Percentiles rank a stretch among this genome's conserved stretches.
Conservation (phyloP, 2,888 invertebrate species). For the Oxytorus armatus region DNA sequence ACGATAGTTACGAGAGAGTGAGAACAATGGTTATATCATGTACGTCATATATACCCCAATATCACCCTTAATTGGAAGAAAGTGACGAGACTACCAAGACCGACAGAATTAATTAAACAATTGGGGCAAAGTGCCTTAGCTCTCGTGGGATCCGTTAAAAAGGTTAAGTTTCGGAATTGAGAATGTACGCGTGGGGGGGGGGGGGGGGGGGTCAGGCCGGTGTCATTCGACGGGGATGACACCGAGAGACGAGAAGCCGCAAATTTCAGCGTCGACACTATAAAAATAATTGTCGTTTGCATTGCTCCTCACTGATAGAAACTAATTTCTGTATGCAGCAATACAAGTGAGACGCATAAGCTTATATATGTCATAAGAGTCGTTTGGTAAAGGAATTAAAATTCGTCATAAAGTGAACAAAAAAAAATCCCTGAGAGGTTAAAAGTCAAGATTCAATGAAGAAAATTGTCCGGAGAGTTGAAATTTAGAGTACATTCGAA, state of each 20-base stretch:
- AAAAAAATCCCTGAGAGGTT: not conserved
- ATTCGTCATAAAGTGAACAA: not conserved
- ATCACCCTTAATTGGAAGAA: constrained; percentile 75
- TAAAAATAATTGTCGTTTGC: constrained; percentile 55
- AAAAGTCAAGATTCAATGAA: not conserved
- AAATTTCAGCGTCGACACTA: constrained; percentile 34
- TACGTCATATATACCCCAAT: constrained; percentile 45
- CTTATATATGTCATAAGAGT: not conserved
- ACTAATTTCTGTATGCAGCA: not conserved
- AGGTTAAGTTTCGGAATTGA: constrained; percentile 80
- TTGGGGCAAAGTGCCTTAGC: constrained; percentile 73
- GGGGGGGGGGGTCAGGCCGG: constrained; percentile 75
- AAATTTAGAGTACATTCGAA: not conserved
- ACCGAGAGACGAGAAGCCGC: constrained; percentile 32
- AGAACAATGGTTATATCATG: constrained; percentile 6
- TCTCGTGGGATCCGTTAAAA: constrained; percentile 75
- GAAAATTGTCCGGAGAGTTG: not conserved
- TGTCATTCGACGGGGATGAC: constrained; percentile 72
- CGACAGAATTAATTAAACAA: constrained; percentile 80
- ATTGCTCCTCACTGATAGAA: constrained; percentile 33
- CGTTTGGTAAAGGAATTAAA: not conserved
- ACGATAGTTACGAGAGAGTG: constrained; percentile 5
- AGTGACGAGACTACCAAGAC: constrained; percentile 77
- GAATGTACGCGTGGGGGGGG: constrained; percentile 78
- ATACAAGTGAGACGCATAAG: not conserved